Percentiles rank a stretch among this genome's conserved stretches.
These are phyloP conservation scores for Stomorhina lunata DNA, from an alignment of 2,888 invertebrate genomes.

Conservation along the genomic window DNA sequence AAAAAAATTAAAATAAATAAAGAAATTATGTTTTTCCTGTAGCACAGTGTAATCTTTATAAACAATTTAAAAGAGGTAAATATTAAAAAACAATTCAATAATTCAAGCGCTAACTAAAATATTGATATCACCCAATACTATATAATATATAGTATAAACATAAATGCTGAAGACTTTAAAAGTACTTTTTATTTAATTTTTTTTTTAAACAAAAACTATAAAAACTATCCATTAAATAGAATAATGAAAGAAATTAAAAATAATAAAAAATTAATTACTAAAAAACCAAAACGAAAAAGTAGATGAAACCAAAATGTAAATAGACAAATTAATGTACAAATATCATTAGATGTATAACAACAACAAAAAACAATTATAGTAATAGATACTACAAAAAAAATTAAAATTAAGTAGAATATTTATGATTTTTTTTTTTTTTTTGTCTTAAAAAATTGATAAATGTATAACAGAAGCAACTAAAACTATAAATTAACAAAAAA, in stretches of 20 bases:
- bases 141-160: no score
- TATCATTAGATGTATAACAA: conserved; percentile 14
- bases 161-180: no score
- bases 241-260: not conserved
- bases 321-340: conserved; percentile 45
- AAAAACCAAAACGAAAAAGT: not conserved
- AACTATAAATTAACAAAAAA: not conserved
- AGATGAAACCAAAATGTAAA: not conserved
- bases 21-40: no score
- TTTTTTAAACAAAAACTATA: no score
- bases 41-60: no score
- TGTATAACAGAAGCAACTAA: conserved; percentile 19
- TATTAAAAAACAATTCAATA: no score
- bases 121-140: no score
- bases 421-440: not conserved
- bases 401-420: conserved; percentile 23
- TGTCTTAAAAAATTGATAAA: conserved; percentile 21
- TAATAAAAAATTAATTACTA: not conserved
- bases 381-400: not conserved
- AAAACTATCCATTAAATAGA: not conserved
- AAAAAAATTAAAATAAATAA: no score
- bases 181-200: no score
- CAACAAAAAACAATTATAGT: not conserved
- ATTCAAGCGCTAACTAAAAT: no score
- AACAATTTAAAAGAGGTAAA: no score